Conservation (phyloP, 2,797 vertebrate genomes). For the Loris lydekkerianus region DNA sequence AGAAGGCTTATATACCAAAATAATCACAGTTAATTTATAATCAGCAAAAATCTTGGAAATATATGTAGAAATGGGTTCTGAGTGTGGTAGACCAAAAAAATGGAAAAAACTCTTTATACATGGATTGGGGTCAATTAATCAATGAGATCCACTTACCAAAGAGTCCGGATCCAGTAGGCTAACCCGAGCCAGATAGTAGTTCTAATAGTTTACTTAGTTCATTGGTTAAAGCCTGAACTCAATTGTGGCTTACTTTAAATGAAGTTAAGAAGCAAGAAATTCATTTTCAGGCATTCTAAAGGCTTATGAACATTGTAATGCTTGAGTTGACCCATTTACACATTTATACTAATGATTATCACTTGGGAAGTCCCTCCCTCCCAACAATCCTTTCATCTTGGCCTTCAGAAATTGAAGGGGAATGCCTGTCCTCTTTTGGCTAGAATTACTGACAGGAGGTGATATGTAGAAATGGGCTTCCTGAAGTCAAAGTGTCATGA, state of each 20-base stretch:
- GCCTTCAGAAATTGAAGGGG: not conserved
- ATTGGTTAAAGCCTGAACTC: not conserved
- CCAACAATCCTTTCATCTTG: not conserved
- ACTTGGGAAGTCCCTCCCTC: not conserved
- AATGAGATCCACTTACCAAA: not conserved
- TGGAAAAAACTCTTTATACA: not conserved
- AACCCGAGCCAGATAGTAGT: not conserved
- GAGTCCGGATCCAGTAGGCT: not conserved
- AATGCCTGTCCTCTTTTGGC: not conserved
- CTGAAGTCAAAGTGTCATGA: not conserved
- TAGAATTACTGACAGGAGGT: not conserved
- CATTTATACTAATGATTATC: not conserved
- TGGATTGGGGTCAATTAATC: not conserved
- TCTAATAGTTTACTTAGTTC: not conserved
- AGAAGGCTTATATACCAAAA: not conserved
- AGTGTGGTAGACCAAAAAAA: not conserved
- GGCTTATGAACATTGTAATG: not conserved
- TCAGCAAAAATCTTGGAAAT: not conserved
- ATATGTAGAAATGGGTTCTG: constrained; percentile 1
- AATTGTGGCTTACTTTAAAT: not conserved
- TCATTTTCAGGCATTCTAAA: not conserved
- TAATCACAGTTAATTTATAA: not conserved
- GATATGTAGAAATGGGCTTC: not conserved
- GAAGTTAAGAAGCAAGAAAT: not conserved
- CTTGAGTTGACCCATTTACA: not conserved